Conservation (phyloP, 2,113 vertebrate genomes). For the Cinclus mexicanus region DNA sequence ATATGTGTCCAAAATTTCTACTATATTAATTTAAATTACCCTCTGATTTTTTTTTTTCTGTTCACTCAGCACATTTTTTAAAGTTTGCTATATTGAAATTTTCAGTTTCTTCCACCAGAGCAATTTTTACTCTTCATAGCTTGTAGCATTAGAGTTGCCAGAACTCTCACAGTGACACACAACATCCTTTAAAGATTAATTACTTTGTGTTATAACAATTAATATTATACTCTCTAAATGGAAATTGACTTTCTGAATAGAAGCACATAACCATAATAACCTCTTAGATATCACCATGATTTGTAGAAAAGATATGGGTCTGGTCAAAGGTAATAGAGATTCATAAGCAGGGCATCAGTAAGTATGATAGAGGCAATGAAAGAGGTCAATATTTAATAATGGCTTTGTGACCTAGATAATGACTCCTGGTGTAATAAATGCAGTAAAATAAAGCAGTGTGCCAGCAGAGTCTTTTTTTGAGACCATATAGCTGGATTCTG, state of each 20-base stretch:
- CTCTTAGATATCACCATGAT: neutral
- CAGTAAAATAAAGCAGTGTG: neutral
- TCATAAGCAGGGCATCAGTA: neutral
- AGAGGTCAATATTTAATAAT: neutral
- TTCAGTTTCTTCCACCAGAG: neutral
- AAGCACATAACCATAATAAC: constrained; percentile 24
- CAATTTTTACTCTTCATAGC: neutral
- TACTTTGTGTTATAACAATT: constrained; percentile 4
- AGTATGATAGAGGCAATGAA: neutral
- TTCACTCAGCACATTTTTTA: neutral
- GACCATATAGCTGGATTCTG: neutral
- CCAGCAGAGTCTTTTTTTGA: neutral
- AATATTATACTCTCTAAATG: constrained; percentile 21
- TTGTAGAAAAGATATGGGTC: neutral
- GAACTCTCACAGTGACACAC: constrained; percentile 26
- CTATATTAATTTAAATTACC: neutral
- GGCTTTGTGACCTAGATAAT: neutral
- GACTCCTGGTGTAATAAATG: neutral
- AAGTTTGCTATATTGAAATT: neutral
- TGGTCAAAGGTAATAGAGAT: neutral
- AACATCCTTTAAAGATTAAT: constrained; percentile 27
- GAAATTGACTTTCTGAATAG: constrained; percentile 52
- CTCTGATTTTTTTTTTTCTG: neutral
- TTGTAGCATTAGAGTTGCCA: neutral
- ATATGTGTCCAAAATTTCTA: neutral